Evolutionary conservation across 2,113 vertebrate genomes (phyloP), one percentile per base, ranked within the genome.

Genomic region (Nycticorax nycticorax): DNA sequence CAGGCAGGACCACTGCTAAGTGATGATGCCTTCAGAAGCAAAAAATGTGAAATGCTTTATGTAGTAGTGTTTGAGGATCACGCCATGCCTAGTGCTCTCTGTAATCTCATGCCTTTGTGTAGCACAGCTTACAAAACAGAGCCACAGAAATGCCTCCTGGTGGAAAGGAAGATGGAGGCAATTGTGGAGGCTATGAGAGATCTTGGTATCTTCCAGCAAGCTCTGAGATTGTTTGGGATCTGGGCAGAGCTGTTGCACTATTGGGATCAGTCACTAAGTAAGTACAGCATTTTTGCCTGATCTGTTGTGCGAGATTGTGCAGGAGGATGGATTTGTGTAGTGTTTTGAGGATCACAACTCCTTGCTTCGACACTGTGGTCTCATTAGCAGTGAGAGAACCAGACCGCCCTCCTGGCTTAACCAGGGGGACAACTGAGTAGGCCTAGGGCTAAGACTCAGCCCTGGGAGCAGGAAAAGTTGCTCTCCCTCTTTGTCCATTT

Each of bases 271-370:
- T 72, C 22, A 37, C 67, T 68, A 30, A 75, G 30, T 76, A 69
- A 66, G 39, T 64, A 14, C 52, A 59, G 12, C 20, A 32, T 14
- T 59, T 88, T 75, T 57, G n/a, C 53, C 28, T 68, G 18, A 55
- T 33, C 15, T 48, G 6, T 86, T 75, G 14, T 6, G 28, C 72
- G 41, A 88, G 52, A 15, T 18, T 72, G 57, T 43, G n/a, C 39
- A 71, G 2, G 1, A 50, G 41, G 43, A 84, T 20, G 8, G 19
- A 21, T 0, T 0, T 43, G 19, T n/a, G 45, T 10, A 52, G 9
- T 10, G 66, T 57, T 83, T 72, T 23, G 21, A 72, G 33, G 69
- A 45, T 81, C 63, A 60, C 39, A 74, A 9, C 37, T 85, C 14
- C 33, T 84, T 82, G 24, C 39, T 85, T 14, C 1, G 6, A 3